phyloP scores from a whole-genome alignment of 2,888 invertebrate species.

The Hermaeophaga mercurialis region DNA sequence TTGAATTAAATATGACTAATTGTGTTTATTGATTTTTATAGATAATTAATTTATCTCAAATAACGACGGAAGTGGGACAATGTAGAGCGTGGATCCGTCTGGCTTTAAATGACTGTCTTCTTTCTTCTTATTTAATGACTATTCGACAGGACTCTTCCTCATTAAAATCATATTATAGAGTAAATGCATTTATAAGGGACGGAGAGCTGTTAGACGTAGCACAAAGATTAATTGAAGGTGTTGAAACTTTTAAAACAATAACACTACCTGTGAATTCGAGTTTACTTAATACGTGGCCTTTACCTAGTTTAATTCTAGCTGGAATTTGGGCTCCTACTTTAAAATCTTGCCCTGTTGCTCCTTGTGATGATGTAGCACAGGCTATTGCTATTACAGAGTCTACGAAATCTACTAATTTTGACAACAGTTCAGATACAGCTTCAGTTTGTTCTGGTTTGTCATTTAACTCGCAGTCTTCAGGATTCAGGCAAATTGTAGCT shows the following conservation, averaged over 20 bases:
- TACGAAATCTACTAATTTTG: conserved; percentile 32
- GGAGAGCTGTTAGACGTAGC: conserved; percentile 79
- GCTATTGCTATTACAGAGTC: conserved; percentile 44
- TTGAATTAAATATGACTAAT: background rate
- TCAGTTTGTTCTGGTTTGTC: conserved; percentile 55
- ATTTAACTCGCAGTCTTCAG: conserved; percentile 57
- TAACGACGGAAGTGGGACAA: conserved; percentile 87
- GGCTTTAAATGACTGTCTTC: conserved; percentile 84
- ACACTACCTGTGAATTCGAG: conserved; percentile 83
- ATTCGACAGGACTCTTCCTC: conserved; percentile 78
- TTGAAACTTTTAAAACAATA: conserved; percentile 75
- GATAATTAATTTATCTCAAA: conserved; percentile 77
- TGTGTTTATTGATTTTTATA: conserved; percentile 40
- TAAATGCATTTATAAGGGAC: conserved; percentile 82
- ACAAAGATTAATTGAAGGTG: conserved; percentile 74
- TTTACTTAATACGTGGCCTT: conserved; percentile 87
- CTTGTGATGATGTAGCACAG: conserved; percentile 80
- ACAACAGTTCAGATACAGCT: conserved; percentile 51
- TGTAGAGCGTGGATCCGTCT: conserved; percentile 91
- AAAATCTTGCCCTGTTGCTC: conserved; percentile 73
- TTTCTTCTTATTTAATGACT: conserved; percentile 85
- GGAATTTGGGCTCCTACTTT: conserved; percentile 85
- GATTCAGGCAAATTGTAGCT: conserved; percentile 61
- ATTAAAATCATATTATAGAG: conserved; percentile 82
- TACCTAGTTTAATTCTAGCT: conserved; percentile 79